These are phyloP conservation scores for Scolopax rusticola DNA, from an alignment of 2,797 vertebrate species.

Conservation along the genomic window DNA sequence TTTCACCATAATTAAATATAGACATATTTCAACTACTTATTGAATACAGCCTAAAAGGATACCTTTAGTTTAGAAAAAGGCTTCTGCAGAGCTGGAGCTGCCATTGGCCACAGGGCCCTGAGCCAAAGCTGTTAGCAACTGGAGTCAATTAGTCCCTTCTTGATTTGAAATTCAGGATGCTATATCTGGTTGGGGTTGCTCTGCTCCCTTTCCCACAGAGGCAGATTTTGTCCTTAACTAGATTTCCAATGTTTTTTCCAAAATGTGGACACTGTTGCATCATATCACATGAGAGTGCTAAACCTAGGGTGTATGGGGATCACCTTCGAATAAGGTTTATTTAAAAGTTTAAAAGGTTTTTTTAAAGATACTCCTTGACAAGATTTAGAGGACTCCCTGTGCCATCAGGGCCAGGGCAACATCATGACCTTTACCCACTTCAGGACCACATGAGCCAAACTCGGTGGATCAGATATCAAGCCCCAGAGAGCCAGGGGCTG, in stretches of 20 bases:
- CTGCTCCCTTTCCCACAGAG: neutral
- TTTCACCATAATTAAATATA: conserved; percentile 32
- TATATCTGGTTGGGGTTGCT: neutral
- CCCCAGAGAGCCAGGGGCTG: neutral
- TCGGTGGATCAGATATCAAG: neutral
- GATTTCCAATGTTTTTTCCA: too few relatives aligned
- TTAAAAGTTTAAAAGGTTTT: neutral
- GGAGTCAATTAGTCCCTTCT: neutral
- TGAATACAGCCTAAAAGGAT: neutral
- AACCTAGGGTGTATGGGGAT: rapidly evolving
- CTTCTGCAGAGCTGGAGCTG: neutral
- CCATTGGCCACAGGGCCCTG: neutral
- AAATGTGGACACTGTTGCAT: neutral
- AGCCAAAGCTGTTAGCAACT: neutral
- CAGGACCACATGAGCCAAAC: neutral
- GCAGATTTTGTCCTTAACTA: neutral
- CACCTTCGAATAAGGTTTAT: neutral
- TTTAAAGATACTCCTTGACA: neutral
- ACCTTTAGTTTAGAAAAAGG: neutral
- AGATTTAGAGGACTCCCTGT: neutral
- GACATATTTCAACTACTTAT: conserved; percentile 5
- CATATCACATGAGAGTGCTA: neutral
- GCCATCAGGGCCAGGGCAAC: neutral
- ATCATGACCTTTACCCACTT: neutral
- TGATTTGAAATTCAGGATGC: neutral